A percentile compares a stretch with the other conserved stretches of the same genome.
Evolutionary conservation across 2,113 vertebrate genomes (phyloP).

Genomic region (Pseudolaguvia tuberculata): DNA sequence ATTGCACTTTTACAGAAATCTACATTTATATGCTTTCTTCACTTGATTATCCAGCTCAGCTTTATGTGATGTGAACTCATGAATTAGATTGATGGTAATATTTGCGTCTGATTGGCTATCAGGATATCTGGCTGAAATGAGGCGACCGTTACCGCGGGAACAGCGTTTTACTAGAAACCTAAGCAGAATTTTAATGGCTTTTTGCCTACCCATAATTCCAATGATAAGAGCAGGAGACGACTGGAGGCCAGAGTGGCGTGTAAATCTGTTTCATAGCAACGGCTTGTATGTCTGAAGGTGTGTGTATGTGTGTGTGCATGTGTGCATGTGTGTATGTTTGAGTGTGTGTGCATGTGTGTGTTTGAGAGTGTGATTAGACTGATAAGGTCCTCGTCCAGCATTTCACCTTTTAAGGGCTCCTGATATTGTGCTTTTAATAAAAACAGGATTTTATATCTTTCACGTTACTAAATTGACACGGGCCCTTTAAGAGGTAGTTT

Average conservation of each 20-base stretch:
- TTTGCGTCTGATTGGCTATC: conserved; percentile 35
- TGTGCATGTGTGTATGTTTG: conserved; percentile 7
- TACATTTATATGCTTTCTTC: conserved; percentile 17
- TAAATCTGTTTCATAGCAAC: conserved; percentile 49
- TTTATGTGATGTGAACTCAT: conserved; percentile 16
- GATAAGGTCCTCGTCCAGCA: too few species aligned
- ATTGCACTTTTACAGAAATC: conserved; percentile 14
- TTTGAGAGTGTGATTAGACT: too few species aligned
- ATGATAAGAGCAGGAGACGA: conserved; percentile 43
- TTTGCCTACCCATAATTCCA: conserved; percentile 46
- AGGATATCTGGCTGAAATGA: conserved; percentile 22
- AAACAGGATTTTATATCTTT: conserved; percentile 23
- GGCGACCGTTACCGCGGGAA: conserved; percentile 21
- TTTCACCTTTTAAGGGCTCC: conserved; percentile 13
- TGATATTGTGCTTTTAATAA: conserved; percentile 37
- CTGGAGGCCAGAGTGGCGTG: conserved; percentile 38
- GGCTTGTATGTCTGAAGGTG: conserved; percentile 22
- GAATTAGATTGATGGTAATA: conserved; percentile 39
- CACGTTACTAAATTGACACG: neutral
- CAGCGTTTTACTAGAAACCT: conserved; percentile 37
- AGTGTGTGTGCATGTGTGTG: conserved; percentile 12
- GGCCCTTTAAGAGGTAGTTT: conserved; percentile 25
- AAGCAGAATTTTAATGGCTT: conserved; percentile 51
- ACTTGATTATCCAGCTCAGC: conserved; percentile 23
- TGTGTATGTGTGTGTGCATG: conserved; percentile 22